A percentile compares a stretch with the other conserved stretches of the same genome.
These are phyloP conservation scores for Axinella damicornis DNA, from an alignment of 37 sponge, comb jelly and placozoan genomes.

Conservation along the genomic window DNA sequence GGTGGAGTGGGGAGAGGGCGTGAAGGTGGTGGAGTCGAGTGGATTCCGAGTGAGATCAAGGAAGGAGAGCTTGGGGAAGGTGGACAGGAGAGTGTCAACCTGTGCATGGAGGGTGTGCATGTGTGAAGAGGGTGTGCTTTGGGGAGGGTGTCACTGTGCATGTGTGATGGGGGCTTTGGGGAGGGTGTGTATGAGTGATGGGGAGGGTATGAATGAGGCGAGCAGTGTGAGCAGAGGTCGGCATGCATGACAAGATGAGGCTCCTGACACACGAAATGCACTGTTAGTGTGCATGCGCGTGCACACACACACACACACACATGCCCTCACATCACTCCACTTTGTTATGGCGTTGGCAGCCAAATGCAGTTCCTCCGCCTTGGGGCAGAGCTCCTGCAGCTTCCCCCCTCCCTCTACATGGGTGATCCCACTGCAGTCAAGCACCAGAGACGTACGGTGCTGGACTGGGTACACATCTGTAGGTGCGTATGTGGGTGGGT, in stretches of 20 bases:
- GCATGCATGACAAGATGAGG: too few relatives aligned
- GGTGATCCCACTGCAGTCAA: conserved; percentile 32
- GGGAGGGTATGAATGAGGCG: background rate
- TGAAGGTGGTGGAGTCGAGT: conserved; percentile 15
- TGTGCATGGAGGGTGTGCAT: background rate
- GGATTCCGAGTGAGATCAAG: conserved; percentile 4
- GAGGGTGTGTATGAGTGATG: background rate
- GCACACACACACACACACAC: too few relatives aligned
- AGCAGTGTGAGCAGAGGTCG: too few relatives aligned
- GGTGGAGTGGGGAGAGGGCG: background rate
- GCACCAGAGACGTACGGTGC: conserved; percentile 9
- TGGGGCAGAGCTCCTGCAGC: conserved; percentile 49
- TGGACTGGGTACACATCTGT: conserved; percentile 41
- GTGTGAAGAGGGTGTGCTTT: too few relatives aligned
- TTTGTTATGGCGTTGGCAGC: conserved; percentile 27
- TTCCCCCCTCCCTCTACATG: background rate
- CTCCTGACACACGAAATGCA: too few relatives aligned
- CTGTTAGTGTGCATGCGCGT: too few relatives aligned
- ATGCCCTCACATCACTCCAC: conserved; percentile 36
- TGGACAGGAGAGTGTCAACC: conserved; percentile 5
- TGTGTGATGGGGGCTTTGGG: too few relatives aligned
- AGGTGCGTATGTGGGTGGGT: background rate
- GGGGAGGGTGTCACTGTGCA: background rate
- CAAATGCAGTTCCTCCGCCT: conserved; percentile 39
- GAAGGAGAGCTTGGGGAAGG: conserved; percentile 16